Evolutionary conservation across 2,113 vertebrate species (phyloP).

Genomic region (Stegostoma tigrinum): DNA sequence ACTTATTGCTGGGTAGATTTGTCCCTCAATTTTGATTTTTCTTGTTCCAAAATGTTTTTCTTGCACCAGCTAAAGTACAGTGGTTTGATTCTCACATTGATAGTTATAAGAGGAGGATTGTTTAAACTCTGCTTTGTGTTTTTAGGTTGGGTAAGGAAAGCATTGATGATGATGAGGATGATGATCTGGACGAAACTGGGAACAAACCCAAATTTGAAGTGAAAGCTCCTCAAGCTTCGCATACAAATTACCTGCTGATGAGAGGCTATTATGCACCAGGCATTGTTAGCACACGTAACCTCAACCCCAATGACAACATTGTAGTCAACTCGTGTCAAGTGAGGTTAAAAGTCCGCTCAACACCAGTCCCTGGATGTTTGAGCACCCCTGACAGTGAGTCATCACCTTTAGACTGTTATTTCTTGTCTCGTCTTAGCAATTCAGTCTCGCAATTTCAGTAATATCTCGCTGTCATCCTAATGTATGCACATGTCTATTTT

Average conservation of each 20-base stretch:
- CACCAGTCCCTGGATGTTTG: constrained; percentile 55
- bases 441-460: not conserved
- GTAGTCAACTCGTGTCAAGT: constrained; percentile 87
- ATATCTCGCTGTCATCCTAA: not conserved
- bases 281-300: constrained; percentile 72
- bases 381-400: constrained; percentile 61
- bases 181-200: constrained; percentile 59
- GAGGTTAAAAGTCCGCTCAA: constrained; percentile 62
- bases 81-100: not conserved
- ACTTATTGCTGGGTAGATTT: not conserved
- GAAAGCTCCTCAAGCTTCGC: constrained; percentile 80
- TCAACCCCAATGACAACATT: constrained; percentile 77
- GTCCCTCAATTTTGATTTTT: not conserved
- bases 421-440: not conserved
- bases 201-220: constrained; percentile 65
- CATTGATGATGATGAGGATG: constrained; percentile 71
- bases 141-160: constrained; percentile 69
- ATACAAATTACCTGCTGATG: constrained; percentile 94
- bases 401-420: not conserved
- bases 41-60: not conserved
- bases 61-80: not conserved
- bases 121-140: constrained; percentile 7
- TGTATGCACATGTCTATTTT: no score
- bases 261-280: constrained; percentile 75
- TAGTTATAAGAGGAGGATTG: not conserved